Conservation (phyloP, 2,888 invertebrate species). For the Apoda limacodes region DNA sequence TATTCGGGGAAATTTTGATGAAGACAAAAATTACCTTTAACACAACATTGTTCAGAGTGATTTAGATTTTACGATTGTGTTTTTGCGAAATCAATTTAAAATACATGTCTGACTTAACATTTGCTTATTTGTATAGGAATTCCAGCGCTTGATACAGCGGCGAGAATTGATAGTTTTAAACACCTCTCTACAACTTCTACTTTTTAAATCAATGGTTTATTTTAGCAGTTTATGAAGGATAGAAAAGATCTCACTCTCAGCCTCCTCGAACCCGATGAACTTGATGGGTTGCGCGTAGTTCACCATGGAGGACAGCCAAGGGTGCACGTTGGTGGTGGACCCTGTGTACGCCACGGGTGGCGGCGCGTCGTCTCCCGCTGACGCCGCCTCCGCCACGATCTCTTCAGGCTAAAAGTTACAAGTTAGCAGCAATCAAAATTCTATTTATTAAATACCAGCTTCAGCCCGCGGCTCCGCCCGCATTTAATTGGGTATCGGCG, state of each 20-base stretch:
- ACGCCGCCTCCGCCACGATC: slow-evolving; percentile 69
- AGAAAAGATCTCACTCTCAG: slow-evolving; percentile 93
- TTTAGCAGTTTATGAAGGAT: too few relatives aligned
- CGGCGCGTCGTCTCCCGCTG: slow-evolving; percentile 72
- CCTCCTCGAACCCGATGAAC: slow-evolving; percentile 97
- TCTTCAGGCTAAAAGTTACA: slow-evolving; percentile 61
- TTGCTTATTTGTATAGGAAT: too few relatives aligned
- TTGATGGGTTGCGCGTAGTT: slow-evolving; percentile 99
- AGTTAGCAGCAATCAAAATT: slow-evolving; percentile 1
- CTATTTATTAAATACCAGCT: background rate
- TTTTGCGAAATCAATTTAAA: too few relatives aligned
- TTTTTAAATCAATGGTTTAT: too few relatives aligned
- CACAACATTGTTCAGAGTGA: too few relatives aligned
- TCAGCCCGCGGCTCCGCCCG: background rate
- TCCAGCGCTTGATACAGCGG: too few relatives aligned
- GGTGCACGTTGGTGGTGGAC: slow-evolving; percentile 98
- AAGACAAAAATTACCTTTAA: too few relatives aligned
- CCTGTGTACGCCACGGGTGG: slow-evolving; percentile 89
- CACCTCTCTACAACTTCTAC: too few relatives aligned
- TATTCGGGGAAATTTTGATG: too few relatives aligned
- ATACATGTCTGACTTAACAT: too few relatives aligned
- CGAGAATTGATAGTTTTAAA: too few relatives aligned
- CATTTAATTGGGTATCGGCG: background rate
- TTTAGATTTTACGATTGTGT: too few relatives aligned
- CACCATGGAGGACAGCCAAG: slow-evolving; percentile 98